Evolutionary conservation across 2,888 invertebrate genomes (phyloP).

Genomic region (Aquatica leii): DNA sequence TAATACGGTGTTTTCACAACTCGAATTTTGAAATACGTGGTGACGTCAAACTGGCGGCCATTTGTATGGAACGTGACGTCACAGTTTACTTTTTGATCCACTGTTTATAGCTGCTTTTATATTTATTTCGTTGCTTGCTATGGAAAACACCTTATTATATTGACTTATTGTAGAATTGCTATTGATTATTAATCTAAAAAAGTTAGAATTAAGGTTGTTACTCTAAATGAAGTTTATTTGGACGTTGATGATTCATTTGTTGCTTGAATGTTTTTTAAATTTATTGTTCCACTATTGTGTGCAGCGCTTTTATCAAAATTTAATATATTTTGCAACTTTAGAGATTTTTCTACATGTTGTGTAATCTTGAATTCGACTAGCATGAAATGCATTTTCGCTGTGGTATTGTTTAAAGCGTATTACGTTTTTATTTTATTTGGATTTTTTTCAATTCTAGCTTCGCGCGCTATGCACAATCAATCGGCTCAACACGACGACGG

Average conservation of each 20-base stretch:
- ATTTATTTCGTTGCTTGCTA: too few relatives aligned
- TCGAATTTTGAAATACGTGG: too few relatives aligned
- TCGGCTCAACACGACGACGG: slow-evolving; percentile 76
- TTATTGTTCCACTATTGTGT: neutral
- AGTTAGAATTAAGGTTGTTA: too few relatives aligned
- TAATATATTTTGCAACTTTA: neutral
- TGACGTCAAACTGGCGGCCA: too few relatives aligned
- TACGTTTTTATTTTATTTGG: too few relatives aligned
- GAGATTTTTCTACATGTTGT: neutral
- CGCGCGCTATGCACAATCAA: slow-evolving; percentile 59
- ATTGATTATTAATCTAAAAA: too few relatives aligned
- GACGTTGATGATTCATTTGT: neutral
- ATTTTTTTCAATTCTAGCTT: slow-evolving; percentile 41
- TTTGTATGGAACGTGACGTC: too few relatives aligned
- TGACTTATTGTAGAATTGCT: too few relatives aligned
- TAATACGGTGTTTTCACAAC: too few relatives aligned
- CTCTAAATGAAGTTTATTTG: neutral
- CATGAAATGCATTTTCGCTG: slow-evolving; percentile 16
- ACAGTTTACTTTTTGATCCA: too few relatives aligned
- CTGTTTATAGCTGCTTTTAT: too few relatives aligned
- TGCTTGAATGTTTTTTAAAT: neutral
- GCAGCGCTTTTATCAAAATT: slow-evolving; percentile 14
- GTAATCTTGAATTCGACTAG: slow-evolving; percentile 1
- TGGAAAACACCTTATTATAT: too few relatives aligned
- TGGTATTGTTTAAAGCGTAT: neutral